Base-by-base conservation (phyloP, 2,113 vertebrate species). In the Corythornis cristatus region DNA sequence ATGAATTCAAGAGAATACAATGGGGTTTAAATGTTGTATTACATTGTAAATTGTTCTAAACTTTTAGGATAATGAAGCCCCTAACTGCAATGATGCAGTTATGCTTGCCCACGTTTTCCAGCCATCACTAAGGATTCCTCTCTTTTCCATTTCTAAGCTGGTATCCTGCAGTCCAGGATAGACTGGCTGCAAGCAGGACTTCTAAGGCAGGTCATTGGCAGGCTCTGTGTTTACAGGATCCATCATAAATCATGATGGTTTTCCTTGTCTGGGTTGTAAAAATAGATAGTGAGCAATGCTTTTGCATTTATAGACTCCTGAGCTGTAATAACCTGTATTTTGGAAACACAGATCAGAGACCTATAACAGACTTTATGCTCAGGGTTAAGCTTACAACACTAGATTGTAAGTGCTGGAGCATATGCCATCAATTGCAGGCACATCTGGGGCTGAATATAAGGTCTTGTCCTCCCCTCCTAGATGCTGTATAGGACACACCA, bases 351-450 rank as follows among this genome's bases (percentile, higher is more conserved):
- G 13, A 81, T 14, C 43, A 33, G 37, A 73, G 62, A 12, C 33
- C 33, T 62, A 1, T 14, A 58, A 8, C 20, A 48, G 29, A 13
- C 15, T 70, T 68, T 21, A 4, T 46, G 40, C 54, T 10, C 2
- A 0, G 0, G 21, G 35, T 23, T 54, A 11, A n/a, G 28, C 12
- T 70, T 14, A 4, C 11, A 64, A 42, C n/a, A 26, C 1, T 3
- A 15, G 48, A 10, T 0, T 31, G 8, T 6, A 8, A 56, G 5
- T 37, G 35, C 64, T 53, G 68, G n/a, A 76, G 31, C n/a, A 43
- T 25, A 9, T 42, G 33, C 8, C 43, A 45, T 42, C 54, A 79
- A 64, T 40, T 2, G 8, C 20, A 77, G 37, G 2, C 5, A 40
- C 31, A 50, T 9, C 35, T 81, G 51, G 64, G 64, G 28, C 33